Base-by-base conservation (phyloP, 1,140 invertebrate genomes). In the Cyphomyrmex costatus region DNA sequence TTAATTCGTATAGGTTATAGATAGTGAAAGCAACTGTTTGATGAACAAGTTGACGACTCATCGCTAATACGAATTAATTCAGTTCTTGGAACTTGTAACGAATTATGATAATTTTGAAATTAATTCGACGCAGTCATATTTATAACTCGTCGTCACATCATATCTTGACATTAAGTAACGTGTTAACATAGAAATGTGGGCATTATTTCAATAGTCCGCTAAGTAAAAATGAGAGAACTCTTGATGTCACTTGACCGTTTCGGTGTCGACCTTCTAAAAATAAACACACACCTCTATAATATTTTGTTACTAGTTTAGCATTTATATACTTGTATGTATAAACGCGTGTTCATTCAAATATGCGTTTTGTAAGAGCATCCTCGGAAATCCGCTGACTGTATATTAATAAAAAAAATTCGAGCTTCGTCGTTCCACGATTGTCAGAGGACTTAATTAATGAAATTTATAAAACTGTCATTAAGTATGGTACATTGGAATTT, bases 391-490 rank as follows among this genome's bases (percentile, higher is more conserved):
- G 19, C 5, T 10, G 8, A 3, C 14, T 12, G 3, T 51, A 2
- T 79, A 4, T 49, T 24, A 4, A 51, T 33, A 1, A 30, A 0
- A 24, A n/a, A 42, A 36, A 46, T 4, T 77, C 7, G 16, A 61
- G 0, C n/a, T 56, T 79, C 3, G 5, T 49, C 6, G 24, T 10
- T 66, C 14, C 16, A 4, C 19, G 12, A 0, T 61, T 58, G 14
- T 73, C 68, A 56, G 24, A 73, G 19, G 21, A 83, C 58, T 60
- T 36, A 46, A 27, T n/a, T 19, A 33, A 71, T 74, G n/a, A 42
- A 73, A 49, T 6, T 30, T 33, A 36, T 42, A 42, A 8, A 42
- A 8, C 36, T 36, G 8, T 10, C 0, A 33, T 46, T 49, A 60
- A 68, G 7, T n/a, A 5, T 14, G 46, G 3, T 7, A n/a, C n/a